A percentile compares a stretch with the other conserved stretches of the same genome.
Conservation (phyloP, 2,797 vertebrate species). For the Oreochromis grahami region DNA sequence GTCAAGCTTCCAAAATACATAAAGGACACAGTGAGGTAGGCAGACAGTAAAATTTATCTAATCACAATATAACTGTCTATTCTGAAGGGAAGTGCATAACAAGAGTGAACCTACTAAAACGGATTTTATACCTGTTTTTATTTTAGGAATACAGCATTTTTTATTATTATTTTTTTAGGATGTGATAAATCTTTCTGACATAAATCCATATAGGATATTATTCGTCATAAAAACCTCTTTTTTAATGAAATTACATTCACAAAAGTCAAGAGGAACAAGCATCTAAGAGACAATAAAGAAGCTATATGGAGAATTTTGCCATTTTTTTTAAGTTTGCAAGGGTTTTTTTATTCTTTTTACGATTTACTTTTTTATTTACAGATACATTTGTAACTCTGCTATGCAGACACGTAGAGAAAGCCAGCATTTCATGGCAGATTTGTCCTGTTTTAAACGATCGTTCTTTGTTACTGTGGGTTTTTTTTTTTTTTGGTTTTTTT, state of each 20-base stretch:
- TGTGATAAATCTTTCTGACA: not conserved
- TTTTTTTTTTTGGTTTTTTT: not conserved
- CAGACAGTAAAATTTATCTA: conserved; percentile 53
- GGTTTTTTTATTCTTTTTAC: not conserved
- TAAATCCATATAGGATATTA: not conserved
- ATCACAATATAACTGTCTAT: conserved; percentile 63
- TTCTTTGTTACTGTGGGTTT: conserved; percentile 48
- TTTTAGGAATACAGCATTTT: conserved; percentile 23
- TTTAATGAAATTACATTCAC: not conserved
- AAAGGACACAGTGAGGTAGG: conserved; percentile 56
- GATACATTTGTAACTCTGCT: not conserved
- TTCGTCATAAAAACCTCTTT: not conserved
- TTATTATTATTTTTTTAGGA: not conserved
- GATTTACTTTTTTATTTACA: not conserved
- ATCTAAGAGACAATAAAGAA: not conserved
- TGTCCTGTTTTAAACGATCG: conserved; percentile 8
- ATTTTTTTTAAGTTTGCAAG: not conserved
- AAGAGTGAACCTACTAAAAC: conserved; percentile 26
- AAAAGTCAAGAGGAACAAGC: not conserved
- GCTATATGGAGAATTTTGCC: not conserved
- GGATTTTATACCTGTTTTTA: conserved; percentile 31
- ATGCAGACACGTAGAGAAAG: not conserved
- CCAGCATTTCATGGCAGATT: not conserved
- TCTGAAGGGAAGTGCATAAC: conserved; percentile 27
- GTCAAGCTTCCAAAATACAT: conserved; percentile 71